Conservation (phyloP, 2,888 invertebrate genomes). For the Ditula angustiorana region DNA sequence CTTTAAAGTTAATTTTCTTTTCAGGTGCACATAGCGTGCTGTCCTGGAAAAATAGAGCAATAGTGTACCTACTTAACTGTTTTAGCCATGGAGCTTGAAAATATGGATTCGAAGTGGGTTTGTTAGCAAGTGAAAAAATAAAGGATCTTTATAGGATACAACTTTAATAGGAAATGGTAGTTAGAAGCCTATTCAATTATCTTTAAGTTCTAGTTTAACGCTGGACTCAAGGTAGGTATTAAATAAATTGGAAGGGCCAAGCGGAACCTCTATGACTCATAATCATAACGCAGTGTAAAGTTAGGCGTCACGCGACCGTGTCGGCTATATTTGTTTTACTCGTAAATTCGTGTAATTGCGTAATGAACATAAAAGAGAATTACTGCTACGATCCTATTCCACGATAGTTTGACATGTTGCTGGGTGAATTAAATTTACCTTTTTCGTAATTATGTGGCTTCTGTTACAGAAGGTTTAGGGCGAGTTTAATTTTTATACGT, state of each 20-base stretch:
- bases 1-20: no score
- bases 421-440: not conserved
- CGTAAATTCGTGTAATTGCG: conserved; percentile 58
- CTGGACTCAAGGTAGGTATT: not conserved
- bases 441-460: not conserved
- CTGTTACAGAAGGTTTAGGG: not conserved
- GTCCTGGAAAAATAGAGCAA: no score
- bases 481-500: not conserved
- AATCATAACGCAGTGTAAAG: conserved; percentile 32
- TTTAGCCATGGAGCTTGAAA: no score
- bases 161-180: no score
- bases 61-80: no score
- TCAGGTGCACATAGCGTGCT: no score
- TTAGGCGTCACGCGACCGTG: conserved; percentile 49
- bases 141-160: no score
- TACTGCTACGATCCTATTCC: conserved; percentile 43
- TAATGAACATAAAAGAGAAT: conserved; percentile 58
- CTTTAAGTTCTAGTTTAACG: not conserved
- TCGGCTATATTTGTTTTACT: conserved; percentile 48
- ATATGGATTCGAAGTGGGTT: no score
- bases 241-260: conserved; percentile 33
- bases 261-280: conserved; percentile 54
- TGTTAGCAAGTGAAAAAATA: no score
- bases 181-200: not conserved
- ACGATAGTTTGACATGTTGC: conserved; percentile 33